phyloP scores from a whole-genome alignment of 2,888 invertebrate species.

The Ischnus inquisitorius region DNA sequence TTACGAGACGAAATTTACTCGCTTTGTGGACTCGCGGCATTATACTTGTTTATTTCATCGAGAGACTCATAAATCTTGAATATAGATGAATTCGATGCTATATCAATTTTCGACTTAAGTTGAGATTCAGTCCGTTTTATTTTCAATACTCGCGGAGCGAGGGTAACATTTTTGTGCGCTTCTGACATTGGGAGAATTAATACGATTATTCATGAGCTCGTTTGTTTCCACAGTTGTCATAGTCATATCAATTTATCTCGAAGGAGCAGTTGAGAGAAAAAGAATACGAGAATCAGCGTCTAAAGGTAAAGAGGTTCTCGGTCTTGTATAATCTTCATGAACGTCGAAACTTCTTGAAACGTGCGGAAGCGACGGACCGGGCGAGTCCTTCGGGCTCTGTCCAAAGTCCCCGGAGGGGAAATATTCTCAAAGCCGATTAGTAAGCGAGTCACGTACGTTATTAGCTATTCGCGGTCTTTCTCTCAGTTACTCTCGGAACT shows the following conservation, averaged over 20 bases:
- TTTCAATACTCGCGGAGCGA: background rate
- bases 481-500: constrained; percentile 33
- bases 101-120: too few relatives aligned
- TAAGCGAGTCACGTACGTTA: constrained; percentile 83
- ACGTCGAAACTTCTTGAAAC: constrained; percentile 53
- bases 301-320: background rate
- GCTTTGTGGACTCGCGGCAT: background rate
- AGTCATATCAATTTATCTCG: constrained; percentile 32
- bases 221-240: background rate
- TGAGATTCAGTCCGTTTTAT: background rate
- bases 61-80: background rate
- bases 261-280: background rate
- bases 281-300: constrained; percentile 37
- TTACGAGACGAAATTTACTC: constrained; percentile 1
- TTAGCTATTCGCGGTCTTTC: constrained; percentile 79
- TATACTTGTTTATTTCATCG: background rate
- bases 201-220: background rate
- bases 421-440: constrained; percentile 79
- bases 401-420: constrained; percentile 61
- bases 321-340: constrained; percentile 36
- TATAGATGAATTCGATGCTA: background rate
- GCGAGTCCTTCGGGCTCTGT: constrained; percentile 47
- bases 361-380: background rate
- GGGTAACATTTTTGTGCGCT: too few relatives aligned
- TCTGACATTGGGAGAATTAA: too few relatives aligned